Percentiles rank a stretch among this genome's conserved stretches.
These are phyloP conservation scores for Macrosteles quadrilineatus DNA, from an alignment of 1,140 invertebrate genomes.

Conservation along the genomic window DNA sequence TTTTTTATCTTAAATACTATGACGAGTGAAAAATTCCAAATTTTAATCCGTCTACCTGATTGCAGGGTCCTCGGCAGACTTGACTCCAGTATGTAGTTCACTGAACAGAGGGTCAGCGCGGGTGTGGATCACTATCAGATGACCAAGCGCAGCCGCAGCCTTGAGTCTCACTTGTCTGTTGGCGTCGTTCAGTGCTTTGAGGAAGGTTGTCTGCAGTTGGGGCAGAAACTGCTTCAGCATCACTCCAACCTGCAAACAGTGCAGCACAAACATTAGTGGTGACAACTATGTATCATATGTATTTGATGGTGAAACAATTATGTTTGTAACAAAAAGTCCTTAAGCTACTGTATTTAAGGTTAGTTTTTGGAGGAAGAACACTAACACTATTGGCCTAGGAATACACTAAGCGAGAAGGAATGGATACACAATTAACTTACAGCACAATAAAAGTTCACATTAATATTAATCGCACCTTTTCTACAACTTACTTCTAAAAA, in stretches of 20 bases:
- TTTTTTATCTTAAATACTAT: too few species aligned
- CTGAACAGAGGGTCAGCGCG: slow-evolving; percentile 85
- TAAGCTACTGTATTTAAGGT: background rate
- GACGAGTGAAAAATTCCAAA: too few species aligned
- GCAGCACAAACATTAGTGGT: slow-evolving; percentile 32
- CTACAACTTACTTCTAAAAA: too few species aligned
- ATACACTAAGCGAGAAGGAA: too few species aligned
- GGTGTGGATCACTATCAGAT: slow-evolving; percentile 88
- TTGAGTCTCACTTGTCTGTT: slow-evolving; percentile 85
- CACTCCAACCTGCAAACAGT: slow-evolving; percentile 69
- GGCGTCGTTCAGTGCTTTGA: slow-evolving; percentile 89
- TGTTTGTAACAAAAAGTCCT: too few species aligned
- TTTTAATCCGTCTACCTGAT: slow-evolving; percentile 62
- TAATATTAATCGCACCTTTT: too few species aligned
- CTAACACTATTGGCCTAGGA: too few species aligned
- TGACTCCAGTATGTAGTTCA: slow-evolving; percentile 85
- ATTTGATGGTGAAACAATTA: too few species aligned
- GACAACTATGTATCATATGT: too few species aligned
- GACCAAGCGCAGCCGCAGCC: slow-evolving; percentile 83
- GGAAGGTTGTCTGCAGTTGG: slow-evolving; percentile 96
- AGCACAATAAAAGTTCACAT: too few species aligned
- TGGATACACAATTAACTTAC: too few species aligned
- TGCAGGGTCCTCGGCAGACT: slow-evolving; percentile 77
- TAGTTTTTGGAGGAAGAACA: too few species aligned
- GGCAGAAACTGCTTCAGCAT: slow-evolving; percentile 97